phyloP scores from a whole-genome alignment of 2,888 invertebrate genomes.

The Drosophila pegasa region DNA sequence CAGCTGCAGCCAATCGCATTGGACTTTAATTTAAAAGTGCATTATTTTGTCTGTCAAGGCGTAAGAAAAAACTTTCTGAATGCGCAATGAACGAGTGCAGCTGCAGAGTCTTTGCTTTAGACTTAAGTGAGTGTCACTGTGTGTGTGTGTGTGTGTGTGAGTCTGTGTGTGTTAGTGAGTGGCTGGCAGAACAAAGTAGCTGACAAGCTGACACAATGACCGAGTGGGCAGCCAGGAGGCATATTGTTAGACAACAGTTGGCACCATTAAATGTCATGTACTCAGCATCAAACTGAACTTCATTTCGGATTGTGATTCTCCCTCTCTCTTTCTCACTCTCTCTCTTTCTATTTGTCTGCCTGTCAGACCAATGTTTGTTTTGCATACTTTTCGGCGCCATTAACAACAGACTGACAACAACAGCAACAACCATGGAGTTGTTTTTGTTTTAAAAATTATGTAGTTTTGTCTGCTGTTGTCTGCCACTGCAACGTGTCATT shows the following conservation, averaged over 20 bases:
- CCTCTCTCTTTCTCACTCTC: background rate
- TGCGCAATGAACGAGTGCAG: constrained; percentile 10
- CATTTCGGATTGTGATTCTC: constrained; percentile 24
- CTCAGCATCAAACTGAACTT: constrained; percentile 47
- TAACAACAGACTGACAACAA: constrained; percentile 51
- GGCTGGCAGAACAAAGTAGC: constrained; percentile 27
- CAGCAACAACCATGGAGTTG: constrained; percentile 28
- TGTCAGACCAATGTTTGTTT: constrained; percentile 47
- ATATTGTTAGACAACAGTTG: constrained; percentile 67
- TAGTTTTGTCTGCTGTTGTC: constrained; percentile 44
- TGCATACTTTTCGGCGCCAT: constrained; percentile 71
- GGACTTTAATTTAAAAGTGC: constrained; percentile 55
- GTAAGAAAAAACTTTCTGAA: constrained; percentile 24
- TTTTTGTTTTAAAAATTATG: constrained; percentile 60
- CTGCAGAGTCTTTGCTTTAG: background rate
- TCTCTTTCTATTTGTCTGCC: constrained; percentile 7
- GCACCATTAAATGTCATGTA: constrained; percentile 70
- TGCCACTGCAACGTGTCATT: constrained; percentile 69
- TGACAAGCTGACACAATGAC: constrained; percentile 68
- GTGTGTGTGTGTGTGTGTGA: background rate
- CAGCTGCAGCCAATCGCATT: constrained; percentile 43
- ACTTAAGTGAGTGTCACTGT: constrained; percentile 9
- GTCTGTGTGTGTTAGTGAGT: background rate
- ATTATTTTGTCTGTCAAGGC: constrained; percentile 46
- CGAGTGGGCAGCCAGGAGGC: constrained; percentile 50